These are phyloP conservation scores for Proteles cristata DNA, from an alignment of 2,113 vertebrate genomes.

Conservation along the genomic window DNA sequence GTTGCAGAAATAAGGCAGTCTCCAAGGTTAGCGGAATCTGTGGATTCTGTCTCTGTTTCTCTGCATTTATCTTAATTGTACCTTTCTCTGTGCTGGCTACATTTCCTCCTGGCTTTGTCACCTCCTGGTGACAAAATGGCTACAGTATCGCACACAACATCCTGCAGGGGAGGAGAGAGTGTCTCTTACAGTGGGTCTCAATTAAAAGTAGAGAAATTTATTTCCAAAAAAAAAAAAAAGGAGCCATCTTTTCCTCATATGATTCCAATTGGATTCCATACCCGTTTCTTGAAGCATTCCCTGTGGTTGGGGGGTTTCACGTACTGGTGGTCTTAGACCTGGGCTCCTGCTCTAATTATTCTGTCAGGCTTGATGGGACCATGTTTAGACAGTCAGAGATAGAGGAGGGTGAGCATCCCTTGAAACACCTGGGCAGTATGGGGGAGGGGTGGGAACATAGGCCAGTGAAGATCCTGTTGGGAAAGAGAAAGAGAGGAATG, in stretches of 20 bases:
- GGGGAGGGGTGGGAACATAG: not conserved
- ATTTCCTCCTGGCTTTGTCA: not conserved
- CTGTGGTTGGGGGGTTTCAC: not conserved
- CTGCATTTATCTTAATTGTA: not conserved
- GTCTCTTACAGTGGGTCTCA: not conserved
- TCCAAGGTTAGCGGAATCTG: not conserved
- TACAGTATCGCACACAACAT: not conserved
- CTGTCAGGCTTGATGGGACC: no score
- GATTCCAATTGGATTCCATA: not conserved
- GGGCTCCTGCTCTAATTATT: not conserved
- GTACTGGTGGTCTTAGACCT: not conserved
- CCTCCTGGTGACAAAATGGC: not conserved
- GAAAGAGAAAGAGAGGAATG: not conserved
- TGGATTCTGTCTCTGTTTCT: not conserved
- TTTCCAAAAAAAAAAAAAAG: not conserved
- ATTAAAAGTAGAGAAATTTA: not conserved
- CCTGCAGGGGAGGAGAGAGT: not conserved
- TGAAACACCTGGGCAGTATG: not conserved
- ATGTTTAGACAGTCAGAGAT: not conserved
- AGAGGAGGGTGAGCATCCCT: not conserved
- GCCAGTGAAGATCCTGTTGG: not conserved
- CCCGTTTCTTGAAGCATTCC: slow-evolving; percentile 1
- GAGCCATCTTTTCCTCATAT: not conserved
- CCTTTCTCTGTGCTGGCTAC: not conserved
- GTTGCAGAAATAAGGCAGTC: not conserved